A percentile compares a stretch with the other conserved stretches of the same genome.
Conservation (phyloP, 1,140 invertebrate species). For the Conus ventricosus region DNA sequence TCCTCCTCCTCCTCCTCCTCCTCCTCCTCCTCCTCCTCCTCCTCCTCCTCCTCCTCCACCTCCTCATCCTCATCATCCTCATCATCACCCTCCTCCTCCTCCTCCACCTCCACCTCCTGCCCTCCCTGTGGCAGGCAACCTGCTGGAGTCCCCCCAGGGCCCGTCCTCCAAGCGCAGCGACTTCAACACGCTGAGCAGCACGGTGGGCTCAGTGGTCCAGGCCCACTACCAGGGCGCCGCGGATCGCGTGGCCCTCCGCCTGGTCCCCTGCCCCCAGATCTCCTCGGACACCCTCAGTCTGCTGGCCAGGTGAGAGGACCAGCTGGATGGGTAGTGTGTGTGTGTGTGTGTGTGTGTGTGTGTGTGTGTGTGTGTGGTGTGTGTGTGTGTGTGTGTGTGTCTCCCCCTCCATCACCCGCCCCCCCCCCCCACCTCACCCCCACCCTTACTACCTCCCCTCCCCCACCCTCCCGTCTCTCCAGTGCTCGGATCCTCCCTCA, state of each 20-base stretch:
- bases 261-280: slow-evolving; percentile 95
- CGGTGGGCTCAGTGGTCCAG: slow-evolving; percentile 95
- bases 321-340: background rate
- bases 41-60: background rate
- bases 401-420: too few relatives aligned
- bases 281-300: slow-evolving; percentile 93
- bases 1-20: background rate
- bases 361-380: too few relatives aligned
- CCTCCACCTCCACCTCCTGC: background rate
- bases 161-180: slow-evolving; percentile 94
- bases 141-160: slow-evolving; percentile 88
- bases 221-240: slow-evolving; percentile 95
- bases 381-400: too few relatives aligned
- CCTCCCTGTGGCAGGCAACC: slow-evolving; percentile 58
- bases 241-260: slow-evolving; percentile 91
- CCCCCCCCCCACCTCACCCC: too few relatives aligned
- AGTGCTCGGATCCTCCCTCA: too few relatives aligned
- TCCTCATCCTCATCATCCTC: background rate
- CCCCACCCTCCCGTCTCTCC: too few relatives aligned
- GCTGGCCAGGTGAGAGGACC: slow-evolving; percentile 80
- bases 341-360: too few relatives aligned
- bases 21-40: background rate
- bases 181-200: slow-evolving; percentile 94
- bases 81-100: background rate
- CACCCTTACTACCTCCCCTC: too few relatives aligned